Evolutionary conservation across 1,140 invertebrate species (phyloP).

Genomic region (Octopus bimaculoides): DNA sequence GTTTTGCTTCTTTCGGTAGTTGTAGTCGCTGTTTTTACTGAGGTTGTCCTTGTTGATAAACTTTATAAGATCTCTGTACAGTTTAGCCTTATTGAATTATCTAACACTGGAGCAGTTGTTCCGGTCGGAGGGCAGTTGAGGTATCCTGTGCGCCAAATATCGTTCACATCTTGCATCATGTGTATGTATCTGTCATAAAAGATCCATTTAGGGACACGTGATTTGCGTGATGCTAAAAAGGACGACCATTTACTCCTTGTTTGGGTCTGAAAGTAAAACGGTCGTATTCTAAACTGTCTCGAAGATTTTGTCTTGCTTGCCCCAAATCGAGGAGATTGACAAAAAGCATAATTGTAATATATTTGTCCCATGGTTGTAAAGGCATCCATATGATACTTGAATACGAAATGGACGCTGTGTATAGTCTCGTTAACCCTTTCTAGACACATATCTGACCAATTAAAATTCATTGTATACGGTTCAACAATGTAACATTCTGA

Average conservation of each 20-base stretch:
- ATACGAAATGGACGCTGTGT: background rate
- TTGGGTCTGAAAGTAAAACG: background rate
- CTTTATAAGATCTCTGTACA: background rate
- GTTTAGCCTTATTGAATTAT: background rate
- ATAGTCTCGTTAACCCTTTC: background rate
- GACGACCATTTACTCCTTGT: background rate
- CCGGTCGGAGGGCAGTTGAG: background rate
- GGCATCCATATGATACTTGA: background rate
- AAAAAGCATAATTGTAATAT: background rate
- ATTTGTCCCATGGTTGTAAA: background rate
- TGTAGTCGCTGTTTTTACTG: background rate
- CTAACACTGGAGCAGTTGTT: background rate
- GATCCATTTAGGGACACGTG: background rate
- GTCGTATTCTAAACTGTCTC: background rate
- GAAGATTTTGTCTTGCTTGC: background rate
- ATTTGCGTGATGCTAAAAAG: background rate
- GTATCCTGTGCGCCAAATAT: background rate
- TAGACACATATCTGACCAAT: background rate
- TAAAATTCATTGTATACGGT: background rate
- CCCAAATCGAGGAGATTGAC: background rate
- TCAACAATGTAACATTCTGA: constrained; percentile 2
- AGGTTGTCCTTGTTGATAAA: background rate
- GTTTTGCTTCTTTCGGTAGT: background rate
- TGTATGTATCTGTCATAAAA: background rate
- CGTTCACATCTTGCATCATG: background rate